These are phyloP conservation scores for Peromyscus eremicus DNA, from an alignment of 2,797 vertebrate genomes.

Conservation along the genomic window DNA sequence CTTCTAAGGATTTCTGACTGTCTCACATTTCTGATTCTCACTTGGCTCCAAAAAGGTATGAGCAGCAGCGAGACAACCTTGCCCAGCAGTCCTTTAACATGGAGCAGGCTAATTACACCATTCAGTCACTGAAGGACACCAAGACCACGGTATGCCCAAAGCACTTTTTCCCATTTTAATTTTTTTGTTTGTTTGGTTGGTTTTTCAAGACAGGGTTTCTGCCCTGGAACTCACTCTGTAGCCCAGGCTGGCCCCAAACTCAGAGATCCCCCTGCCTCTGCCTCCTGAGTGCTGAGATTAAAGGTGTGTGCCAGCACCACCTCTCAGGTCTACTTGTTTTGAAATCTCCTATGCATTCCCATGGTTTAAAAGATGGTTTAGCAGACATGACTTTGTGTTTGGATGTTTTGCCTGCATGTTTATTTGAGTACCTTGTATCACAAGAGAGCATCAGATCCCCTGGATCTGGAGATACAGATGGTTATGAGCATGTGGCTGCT, in stretches of 20 bases:
- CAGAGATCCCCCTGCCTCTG: background rate
- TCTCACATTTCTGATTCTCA: constrained; percentile 65
- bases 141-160: constrained; percentile 95
- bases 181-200: background rate
- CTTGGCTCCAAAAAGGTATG: constrained; percentile 92
- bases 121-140: constrained; percentile 97
- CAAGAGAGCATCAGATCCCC: too few relatives aligned
- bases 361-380: constrained; percentile 38
- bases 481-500: background rate
- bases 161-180: background rate
- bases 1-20: constrained; percentile 44
- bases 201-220: background rate
- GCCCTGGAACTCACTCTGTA: background rate
- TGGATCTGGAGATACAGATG: background rate
- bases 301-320: background rate
- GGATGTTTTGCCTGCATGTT: background rate
- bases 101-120: constrained; percentile 99
- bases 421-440: background rate
- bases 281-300: background rate
- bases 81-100: constrained; percentile 99
- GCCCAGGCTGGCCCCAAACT: background rate
- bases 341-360: constrained; percentile 38
- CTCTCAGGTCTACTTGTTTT: background rate
- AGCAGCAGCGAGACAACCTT: constrained; percentile 96
- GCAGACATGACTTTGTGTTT: constrained; percentile 10